Percentiles rank a stretch among this genome's conserved stretches.
Evolutionary conservation across 2,113 vertebrate species (phyloP).

Genomic region (Lutjanus erythropterus): DNA sequence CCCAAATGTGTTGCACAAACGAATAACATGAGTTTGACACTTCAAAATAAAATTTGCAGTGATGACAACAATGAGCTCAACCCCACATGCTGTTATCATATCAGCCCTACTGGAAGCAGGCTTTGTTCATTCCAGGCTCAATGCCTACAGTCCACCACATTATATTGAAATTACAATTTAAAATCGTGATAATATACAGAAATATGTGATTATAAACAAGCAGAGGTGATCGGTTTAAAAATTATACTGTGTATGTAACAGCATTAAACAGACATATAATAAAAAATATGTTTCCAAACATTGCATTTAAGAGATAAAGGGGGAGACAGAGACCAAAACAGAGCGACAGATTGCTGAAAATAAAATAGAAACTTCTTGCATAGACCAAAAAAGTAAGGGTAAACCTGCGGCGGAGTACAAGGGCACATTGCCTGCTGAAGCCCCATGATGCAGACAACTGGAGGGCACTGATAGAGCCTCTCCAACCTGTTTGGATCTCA

Average conservation of each 20-base stretch:
- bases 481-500: slow-evolving; percentile 55
- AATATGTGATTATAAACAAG: not conserved
- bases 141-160: not conserved
- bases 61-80: too few species aligned
- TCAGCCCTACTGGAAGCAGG: too few species aligned
- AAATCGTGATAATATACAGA: not conserved
- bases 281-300: not conserved
- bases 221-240: too few species aligned
- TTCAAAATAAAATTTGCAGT: too few species aligned
- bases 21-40: too few species aligned
- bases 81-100: too few species aligned
- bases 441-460: slow-evolving; percentile 27
- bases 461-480: slow-evolving; percentile 36
- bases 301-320: not conserved
- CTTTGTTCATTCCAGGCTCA: not conserved
- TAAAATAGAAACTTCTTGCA: not conserved
- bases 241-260: too few species aligned
- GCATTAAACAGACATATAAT: not conserved
- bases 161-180: not conserved
- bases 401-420: slow-evolving; percentile 6
- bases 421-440: slow-evolving; percentile 27
- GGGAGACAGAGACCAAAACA: not conserved
- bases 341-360: slow-evolving; percentile 6
- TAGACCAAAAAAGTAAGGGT: slow-evolving; percentile 17
- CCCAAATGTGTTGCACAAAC: too few species aligned